Evolutionary conservation across 2,113 vertebrate species (phyloP), one percentile per base, ranked within the genome.

Genomic region (Mustelus asterias): DNA sequence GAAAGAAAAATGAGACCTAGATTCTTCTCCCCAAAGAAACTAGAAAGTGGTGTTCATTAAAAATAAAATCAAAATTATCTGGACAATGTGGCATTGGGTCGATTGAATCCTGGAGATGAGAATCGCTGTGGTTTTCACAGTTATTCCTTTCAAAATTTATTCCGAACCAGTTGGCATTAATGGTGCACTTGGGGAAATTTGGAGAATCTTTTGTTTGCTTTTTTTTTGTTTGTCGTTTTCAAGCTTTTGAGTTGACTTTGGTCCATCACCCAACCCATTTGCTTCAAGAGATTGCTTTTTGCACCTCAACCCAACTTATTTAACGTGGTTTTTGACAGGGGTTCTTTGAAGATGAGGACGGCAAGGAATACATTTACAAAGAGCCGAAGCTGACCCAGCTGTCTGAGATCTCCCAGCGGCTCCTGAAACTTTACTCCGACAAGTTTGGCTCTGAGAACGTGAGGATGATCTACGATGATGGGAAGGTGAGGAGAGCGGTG

Each of bases 351-450:
- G 99, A 99, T 97, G 99, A 99, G 97, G 99, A 99, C 93, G 99
- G 99, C 89, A 99, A 99, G 80, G 99, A 99, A 96, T 99, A 99
- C 96, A 99, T 99, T 96, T 99, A 99, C 97, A 99, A 99, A 97
- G 99, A 99, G 88, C 99, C 99, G 94, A 99, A 99, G 97, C 98
- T 99, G 96, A 99, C 99, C 0, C 98, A 99, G 72, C 98, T 99
- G 67, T 99, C 99, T 0, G 99, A 99, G 97, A 98, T 99, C 96
- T 99, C 99, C 14, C 99, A 99, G 97, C 98, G 99, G 96, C 98
- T 99, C 69, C 98, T 99, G 2, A 99, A 99, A 96, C 98, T 99
- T 70, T 99, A 99, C 97, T 99, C 99, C 0, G 99, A 99, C 97
- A 99, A 99, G 97, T 99, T 99, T 97, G 99, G 99, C 96, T 97